Evolutionary conservation across 2,888 invertebrate genomes (phyloP).

Genomic region (Cinara cedri): DNA sequence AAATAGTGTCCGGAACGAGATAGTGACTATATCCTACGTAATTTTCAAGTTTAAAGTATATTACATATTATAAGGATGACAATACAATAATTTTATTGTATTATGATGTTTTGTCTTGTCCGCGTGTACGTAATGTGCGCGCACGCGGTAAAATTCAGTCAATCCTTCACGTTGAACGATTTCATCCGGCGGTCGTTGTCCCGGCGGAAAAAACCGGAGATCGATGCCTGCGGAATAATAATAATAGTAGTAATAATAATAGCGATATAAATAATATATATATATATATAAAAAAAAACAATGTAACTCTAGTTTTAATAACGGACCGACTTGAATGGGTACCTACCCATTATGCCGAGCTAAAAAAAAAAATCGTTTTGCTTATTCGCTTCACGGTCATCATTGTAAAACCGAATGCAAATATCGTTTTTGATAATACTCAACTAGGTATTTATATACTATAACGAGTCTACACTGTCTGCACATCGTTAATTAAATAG

Average conservation of each 20-base stretch:
- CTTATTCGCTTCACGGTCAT: conserved; percentile 11
- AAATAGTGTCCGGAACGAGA: too few relatives aligned
- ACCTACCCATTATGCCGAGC: too few relatives aligned
- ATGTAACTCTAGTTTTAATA: conserved; percentile 31
- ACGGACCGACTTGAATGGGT: not conserved
- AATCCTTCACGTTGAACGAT: conserved; percentile 34
- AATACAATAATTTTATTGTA: conserved; percentile 10
- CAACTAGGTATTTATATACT: not conserved
- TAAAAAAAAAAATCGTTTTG: not conserved
- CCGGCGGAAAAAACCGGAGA: conserved; percentile 12
- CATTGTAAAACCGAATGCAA: not conserved
- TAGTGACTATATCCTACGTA: too few relatives aligned
- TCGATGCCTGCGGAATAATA: conserved; percentile 26
- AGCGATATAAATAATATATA: too few relatives aligned
- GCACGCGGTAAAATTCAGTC: conserved; percentile 17
- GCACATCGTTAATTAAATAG: not conserved
- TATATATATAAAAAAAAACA: conserved; percentile 21
- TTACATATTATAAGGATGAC: not conserved
- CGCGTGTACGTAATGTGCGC: not conserved
- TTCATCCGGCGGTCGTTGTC: conserved; percentile 35
- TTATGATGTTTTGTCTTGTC: too few relatives aligned
- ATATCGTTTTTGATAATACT: not conserved
- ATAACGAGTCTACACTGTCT: not conserved
- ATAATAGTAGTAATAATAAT: not conserved
- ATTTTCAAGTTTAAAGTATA: not conserved